phyloP scores from a whole-genome alignment of 2,888 invertebrate genomes.

The Callinectes sapidus region DNA sequence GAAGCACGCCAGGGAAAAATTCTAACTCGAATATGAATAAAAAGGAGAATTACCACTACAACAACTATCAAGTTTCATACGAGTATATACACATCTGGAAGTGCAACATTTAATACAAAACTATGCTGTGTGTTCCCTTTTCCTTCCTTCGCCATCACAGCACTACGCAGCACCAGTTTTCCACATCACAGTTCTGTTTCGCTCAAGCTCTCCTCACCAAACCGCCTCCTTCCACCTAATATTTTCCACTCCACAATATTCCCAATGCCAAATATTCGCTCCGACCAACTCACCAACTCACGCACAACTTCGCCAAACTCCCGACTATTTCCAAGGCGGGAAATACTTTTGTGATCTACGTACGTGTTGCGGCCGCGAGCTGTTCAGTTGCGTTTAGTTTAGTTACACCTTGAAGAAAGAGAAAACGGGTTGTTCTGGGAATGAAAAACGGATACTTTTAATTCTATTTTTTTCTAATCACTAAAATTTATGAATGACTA shows the following conservation, averaged over 20 bases:
- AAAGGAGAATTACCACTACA: background rate
- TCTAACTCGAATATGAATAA: background rate
- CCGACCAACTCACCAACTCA: background rate
- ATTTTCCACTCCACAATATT: conserved; percentile 5
- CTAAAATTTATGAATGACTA: too few species aligned
- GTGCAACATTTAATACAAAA: conserved; percentile 13
- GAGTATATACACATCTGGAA: background rate
- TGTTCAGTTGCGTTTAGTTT: background rate
- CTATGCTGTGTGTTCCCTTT: background rate
- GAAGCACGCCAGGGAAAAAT: background rate
- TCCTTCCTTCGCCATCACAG: background rate
- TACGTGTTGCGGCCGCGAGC: background rate
- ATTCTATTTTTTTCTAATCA: background rate
- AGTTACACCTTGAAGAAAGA: background rate
- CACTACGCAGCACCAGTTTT: background rate
- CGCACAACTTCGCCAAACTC: conserved; percentile 18
- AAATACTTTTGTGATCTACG: conserved; percentile 9
- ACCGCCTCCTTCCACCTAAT: conserved; percentile 16
- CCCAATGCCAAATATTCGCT: conserved; percentile 23
- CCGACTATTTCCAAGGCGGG: background rate
- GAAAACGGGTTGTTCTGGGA: background rate
- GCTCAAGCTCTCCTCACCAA: background rate
- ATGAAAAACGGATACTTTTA: background rate
- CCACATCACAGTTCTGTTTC: background rate
- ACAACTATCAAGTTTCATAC: background rate